Evolutionary conservation across 2,113 vertebrate genomes (phyloP), one percentile per base, ranked within the genome.

Genomic region (Origma solitaria): DNA sequence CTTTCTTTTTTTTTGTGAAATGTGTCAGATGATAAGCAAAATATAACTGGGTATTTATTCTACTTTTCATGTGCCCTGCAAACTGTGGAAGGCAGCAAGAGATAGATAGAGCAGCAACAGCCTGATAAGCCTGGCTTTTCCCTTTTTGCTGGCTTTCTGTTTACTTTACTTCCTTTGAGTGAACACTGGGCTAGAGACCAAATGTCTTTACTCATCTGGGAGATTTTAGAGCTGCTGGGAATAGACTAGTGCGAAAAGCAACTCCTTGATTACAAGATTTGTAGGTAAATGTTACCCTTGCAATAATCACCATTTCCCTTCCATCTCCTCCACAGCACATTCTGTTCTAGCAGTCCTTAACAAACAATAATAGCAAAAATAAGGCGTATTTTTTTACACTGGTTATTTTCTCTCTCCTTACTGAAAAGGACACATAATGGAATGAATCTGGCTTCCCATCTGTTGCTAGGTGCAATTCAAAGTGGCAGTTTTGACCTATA

Each of bases 381-480:
- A 95, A 95, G 68, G 56, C 7, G 0, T 90, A 40, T 90, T 92
- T 94, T 92, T 96, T 93, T 70, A 77, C 57, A 73, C 62, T 50
- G 56, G 69, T 94, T 95, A 82, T 95, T 94, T 93, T 85, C 76
- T 86, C 58, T 86, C 75, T 90, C 40, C 72, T 73, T 78, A 58
- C 88, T 94, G 92, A 93, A 95, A 94, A 93, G 93, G 88, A 95
- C 76, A 86, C 90, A 95, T 94, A 96, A 93, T 96, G 82, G 92
- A 95, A 96, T 90, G 88, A 96, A 96, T 96, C 94, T 96, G 95
- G 93, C 77, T 97, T 94, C 93, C 93, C 95, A 96, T 96, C 96
- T 97, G 95, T 96, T 96, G 95, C 94, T 97, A 96, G 95, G 95
- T 97, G 92, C 95, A 96, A 96, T 96, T 96, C 93, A 93, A 92